Conservation (phyloP, 2,113 vertebrate genomes). For the Pelecanoides urinatrix region DNA sequence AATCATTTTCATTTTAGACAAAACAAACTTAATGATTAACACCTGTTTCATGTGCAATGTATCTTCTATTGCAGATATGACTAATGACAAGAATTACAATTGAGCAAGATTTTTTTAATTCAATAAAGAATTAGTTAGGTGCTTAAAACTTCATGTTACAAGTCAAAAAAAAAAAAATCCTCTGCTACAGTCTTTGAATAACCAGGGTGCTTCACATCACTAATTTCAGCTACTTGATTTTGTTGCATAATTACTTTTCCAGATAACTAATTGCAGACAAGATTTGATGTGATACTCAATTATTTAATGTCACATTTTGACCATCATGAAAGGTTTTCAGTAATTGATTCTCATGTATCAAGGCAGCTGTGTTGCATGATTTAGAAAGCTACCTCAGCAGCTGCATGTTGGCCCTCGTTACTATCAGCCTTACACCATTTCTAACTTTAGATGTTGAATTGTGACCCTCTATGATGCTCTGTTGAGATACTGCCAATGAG, state of each 20-base stretch:
- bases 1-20: not conserved
- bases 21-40: conserved; percentile 13
- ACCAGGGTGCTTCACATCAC: conserved; percentile 60
- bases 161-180: not conserved
- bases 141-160: conserved; percentile 35
- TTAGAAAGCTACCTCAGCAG: conserved; percentile 6
- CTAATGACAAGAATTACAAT: conserved; percentile 11
- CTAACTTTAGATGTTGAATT: conserved; percentile 66
- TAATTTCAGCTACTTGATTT: conserved; percentile 70
- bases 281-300: conserved; percentile 69
- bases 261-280: conserved; percentile 68
- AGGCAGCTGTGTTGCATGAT: not conserved
- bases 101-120: not conserved
- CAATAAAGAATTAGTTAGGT: not conserved
- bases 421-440: not conserved
- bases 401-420: conserved; percentile 41
- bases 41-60: not conserved
- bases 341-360: conserved; percentile 69
- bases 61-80: not conserved
- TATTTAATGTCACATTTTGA: conserved; percentile 71
- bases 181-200: conserved; percentile 1
- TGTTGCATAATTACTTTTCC: conserved; percentile 72
- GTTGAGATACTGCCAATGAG: conserved; percentile 1
- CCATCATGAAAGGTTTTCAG: conserved; percentile 56
- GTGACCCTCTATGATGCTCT: conserved; percentile 9